Base-by-base conservation (phyloP, 2,797 vertebrate species). In the Sebastes taczanowskii region DNA sequence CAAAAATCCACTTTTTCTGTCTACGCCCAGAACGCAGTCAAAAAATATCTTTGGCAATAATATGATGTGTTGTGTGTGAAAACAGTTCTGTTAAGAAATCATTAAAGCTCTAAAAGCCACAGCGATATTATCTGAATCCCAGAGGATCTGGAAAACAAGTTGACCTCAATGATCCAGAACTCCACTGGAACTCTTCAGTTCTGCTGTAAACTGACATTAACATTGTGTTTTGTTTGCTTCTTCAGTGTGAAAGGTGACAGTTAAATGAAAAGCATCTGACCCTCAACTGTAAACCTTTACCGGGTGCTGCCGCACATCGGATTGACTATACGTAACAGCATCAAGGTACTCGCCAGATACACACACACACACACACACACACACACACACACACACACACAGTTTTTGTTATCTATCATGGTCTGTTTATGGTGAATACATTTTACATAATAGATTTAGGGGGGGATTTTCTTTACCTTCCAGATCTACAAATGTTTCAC, bases 221-320 rank as follows among this genome's bases (percentile, higher is more conserved):
- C 22, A 2, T 66, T 1, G 2, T 1, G 2, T 70, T 3, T 75
- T 22, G 69, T 30, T n/a, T 78, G 29, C 71, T 46, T 78, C 65
- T 72, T 27, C 66, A 92, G 87, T 63, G 72, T 83, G 81, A 89
- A 83, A 84, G 86, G 80, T 86, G 84, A 87, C 76, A 9, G 60
- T 81, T 71, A 77, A 53, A 85, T 81, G 81, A 86, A 72, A 79
- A 85, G 30, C 58, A 5, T 83, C 81, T 81, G 76, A 88, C 32
- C 27, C 49, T 78, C 73, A 30, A 7, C 81, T 82, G 62, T 84
- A 38, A 82, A 70, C 58, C 2, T 71, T 81, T 7, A 66, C 68
- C 77, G 75, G 58, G 65, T 67, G 83, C 82, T 82, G 78, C 84
- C 53, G 78, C 67, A 74, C 72, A 35, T 2, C 62, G 35, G 73